Evolutionary conservation across 1,140 invertebrate species (phyloP).

Genomic region (Penaeus chinensis): DNA sequence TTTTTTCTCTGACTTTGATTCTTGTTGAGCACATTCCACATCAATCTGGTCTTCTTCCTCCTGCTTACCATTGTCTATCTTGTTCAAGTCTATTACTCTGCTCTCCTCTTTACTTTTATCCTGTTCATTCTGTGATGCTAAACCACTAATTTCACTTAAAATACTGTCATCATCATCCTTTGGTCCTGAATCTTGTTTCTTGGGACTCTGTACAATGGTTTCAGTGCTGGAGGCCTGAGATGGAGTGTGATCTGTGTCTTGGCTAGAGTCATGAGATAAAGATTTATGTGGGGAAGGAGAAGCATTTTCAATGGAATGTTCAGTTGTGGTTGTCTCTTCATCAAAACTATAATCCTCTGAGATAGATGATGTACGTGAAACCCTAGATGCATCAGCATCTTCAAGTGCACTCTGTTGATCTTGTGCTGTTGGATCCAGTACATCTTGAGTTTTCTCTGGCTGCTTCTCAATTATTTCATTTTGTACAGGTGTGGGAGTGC

Average conservation of each 20-base stretch:
- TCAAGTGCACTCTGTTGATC: background rate
- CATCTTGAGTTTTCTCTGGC: background rate
- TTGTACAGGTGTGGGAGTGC: background rate
- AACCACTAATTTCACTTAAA: constrained; percentile 5
- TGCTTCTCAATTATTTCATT: constrained; percentile 1
- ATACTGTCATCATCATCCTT: constrained; percentile 22
- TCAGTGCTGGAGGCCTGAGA: constrained; percentile 61
- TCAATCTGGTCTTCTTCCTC: too few species aligned
- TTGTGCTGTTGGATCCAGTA: background rate
- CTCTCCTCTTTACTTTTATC: background rate
- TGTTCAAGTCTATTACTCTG: too few species aligned
- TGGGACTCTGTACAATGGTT: constrained; percentile 60
- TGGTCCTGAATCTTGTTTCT: constrained; percentile 33
- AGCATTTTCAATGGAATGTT: constrained; percentile 4
- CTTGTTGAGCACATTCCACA: too few species aligned
- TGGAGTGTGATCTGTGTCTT: constrained; percentile 41
- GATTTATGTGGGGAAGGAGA: constrained; percentile 17
- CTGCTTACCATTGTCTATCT: too few species aligned
- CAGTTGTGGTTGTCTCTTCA: constrained; percentile 24
- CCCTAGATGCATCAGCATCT: constrained; percentile 19
- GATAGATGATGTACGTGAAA: constrained; percentile 13
- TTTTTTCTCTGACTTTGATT: too few species aligned
- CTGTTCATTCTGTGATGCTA: constrained; percentile 8
- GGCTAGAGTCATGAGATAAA: constrained; percentile 46
- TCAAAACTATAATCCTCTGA: constrained; percentile 55